Evolutionary conservation across 1,140 invertebrate species (phyloP).

Genomic region (Trachymyrmex cornetzi): DNA sequence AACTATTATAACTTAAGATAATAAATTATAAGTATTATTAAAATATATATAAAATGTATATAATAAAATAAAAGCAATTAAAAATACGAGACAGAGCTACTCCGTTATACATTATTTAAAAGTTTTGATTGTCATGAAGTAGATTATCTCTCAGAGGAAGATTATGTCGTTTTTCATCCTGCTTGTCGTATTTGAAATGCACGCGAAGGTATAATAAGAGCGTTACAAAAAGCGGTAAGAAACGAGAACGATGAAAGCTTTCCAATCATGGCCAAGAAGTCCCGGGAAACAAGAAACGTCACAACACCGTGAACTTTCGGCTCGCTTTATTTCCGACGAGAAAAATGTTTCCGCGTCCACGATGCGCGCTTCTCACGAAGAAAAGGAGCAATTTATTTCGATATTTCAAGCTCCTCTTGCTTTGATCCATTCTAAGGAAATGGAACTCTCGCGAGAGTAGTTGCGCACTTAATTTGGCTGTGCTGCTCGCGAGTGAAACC

Average conservation of each 20-base stretch:
- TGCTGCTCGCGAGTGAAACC: background rate
- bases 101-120: slow-evolving; percentile 5
- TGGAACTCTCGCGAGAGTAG: slow-evolving; percentile 17
- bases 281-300: slow-evolving; percentile 47
- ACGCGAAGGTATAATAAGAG: slow-evolving; percentile 36
- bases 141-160: slow-evolving; percentile 20
- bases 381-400: slow-evolving; percentile 64
- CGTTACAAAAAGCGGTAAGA: slow-evolving; percentile 21
- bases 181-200: slow-evolving; percentile 28
- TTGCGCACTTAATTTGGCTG: slow-evolving; percentile 47
- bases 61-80: background rate
- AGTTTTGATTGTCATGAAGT: slow-evolving; percentile 5
- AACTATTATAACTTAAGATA: background rate
- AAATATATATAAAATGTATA: background rate
- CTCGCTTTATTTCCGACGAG: slow-evolving; percentile 57
- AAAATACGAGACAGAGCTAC: background rate
- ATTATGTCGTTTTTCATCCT: slow-evolving; percentile 29
- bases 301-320: slow-evolving; percentile 56
- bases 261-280: slow-evolving; percentile 48
- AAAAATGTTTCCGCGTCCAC: slow-evolving; percentile 49
- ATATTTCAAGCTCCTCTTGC: slow-evolving; percentile 48
- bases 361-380: slow-evolving; percentile 35
- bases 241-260: slow-evolving; percentile 58
- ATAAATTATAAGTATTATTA: background rate
- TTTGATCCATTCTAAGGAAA: slow-evolving; percentile 49